phyloP scores from a whole-genome alignment of 2,797 vertebrate species.

The Siniperca scherzeri region DNA sequence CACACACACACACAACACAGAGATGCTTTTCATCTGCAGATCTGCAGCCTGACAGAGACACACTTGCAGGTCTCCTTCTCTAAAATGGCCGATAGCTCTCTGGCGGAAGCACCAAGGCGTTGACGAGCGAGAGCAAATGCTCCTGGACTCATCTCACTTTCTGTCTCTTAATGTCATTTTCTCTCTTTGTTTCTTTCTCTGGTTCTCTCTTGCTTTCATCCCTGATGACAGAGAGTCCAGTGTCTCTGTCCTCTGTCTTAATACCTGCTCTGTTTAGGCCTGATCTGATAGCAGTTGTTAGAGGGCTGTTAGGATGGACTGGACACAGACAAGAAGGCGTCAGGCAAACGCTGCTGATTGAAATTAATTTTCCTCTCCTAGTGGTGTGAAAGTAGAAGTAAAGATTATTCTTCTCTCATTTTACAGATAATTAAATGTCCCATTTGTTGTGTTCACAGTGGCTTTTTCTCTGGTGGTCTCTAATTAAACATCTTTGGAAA shows the following conservation, averaged over 20 bases:
- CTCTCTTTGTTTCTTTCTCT: not conserved
- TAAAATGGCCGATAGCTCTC: constrained; percentile 69
- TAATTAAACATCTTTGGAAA: not conserved
- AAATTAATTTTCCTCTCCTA: not conserved
- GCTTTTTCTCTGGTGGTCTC: not conserved
- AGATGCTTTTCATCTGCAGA: constrained; percentile 2
- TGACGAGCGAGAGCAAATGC: constrained; percentile 8
- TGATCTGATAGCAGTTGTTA: constrained; percentile 46
- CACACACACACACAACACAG: constrained; percentile 17
- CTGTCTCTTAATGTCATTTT: constrained; percentile 6
- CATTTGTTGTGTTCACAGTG: not conserved
- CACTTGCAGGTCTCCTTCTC: constrained; percentile 36
- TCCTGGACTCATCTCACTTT: not conserved
- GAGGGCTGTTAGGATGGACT: not conserved
- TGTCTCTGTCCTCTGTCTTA: constrained; percentile 30
- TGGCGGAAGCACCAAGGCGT: not conserved
- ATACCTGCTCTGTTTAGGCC: constrained; percentile 47
- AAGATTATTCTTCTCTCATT: not conserved
- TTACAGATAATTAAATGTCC: not conserved
- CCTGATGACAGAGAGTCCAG: constrained; percentile 39
- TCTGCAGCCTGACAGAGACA: constrained; percentile 32
- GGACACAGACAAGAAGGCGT: constrained; percentile 59
- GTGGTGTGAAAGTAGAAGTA: not conserved
- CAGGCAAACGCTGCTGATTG: not conserved
- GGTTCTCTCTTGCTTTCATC: not conserved